These are phyloP conservation scores for Chloroclystis v-ata DNA, from an alignment of 2,888 invertebrate genomes.

Conservation along the genomic window DNA sequence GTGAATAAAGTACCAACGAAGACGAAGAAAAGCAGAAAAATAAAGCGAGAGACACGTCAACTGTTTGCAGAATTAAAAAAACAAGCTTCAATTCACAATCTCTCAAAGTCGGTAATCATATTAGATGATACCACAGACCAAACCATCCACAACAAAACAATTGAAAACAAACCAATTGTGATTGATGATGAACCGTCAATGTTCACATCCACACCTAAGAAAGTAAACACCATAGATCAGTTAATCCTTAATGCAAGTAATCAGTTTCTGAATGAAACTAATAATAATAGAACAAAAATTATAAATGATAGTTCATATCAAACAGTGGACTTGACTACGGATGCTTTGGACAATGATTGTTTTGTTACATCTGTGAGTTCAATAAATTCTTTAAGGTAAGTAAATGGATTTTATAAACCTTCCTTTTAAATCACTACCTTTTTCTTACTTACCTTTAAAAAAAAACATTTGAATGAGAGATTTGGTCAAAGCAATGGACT, in stretches of 20 bases:
- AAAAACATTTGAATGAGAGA: no score
- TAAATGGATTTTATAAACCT: not conserved
- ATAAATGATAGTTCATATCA: constrained; percentile 50
- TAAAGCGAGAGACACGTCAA: not conserved
- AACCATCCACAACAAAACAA: not conserved
- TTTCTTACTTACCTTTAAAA: no score
- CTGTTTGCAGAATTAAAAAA: not conserved
- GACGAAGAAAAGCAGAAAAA: not conserved
- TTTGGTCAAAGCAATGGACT: no score
- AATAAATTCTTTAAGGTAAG: constrained; percentile 19
- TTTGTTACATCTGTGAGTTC: constrained; percentile 35
- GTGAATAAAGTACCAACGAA: no score
- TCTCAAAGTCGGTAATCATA: not conserved
- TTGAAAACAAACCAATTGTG: not conserved
- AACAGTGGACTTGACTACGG: constrained; percentile 17
- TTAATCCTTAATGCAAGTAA: constrained; percentile 10
- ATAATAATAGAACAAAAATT: constrained; percentile 44
- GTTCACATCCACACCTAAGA: not conserved
- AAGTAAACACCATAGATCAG: constrained; percentile 5
- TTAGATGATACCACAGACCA: not conserved
- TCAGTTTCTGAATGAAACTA: constrained; percentile 27
- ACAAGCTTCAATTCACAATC: not conserved
- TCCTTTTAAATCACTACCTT: no score
- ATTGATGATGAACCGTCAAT: not conserved
- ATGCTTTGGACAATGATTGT: constrained; percentile 35